These are phyloP conservation scores for Oreocharis arfaki DNA, from an alignment of 2,113 vertebrate genomes.

Conservation along the genomic window DNA sequence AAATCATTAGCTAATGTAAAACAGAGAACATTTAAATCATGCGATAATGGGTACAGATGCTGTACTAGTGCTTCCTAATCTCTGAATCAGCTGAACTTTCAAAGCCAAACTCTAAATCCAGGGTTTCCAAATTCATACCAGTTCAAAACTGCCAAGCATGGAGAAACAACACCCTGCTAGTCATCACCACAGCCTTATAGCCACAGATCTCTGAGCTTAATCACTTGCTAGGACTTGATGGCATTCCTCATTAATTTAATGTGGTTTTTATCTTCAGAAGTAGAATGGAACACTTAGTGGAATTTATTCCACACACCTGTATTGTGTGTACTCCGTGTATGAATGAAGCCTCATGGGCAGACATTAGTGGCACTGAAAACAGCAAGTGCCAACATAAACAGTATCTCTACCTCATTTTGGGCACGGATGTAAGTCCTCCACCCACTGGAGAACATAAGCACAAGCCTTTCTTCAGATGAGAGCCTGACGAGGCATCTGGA, in stretches of 20 bases:
- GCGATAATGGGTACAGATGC: constrained; percentile 16
- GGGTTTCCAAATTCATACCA: background rate
- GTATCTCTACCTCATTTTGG: background rate
- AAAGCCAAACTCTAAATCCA: background rate
- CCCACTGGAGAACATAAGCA: background rate
- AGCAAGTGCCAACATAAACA: background rate
- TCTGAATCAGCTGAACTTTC: constrained; percentile 11
- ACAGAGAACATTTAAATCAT: constrained; percentile 32
- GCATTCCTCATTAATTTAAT: background rate
- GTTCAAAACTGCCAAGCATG: background rate
- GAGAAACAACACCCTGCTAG: background rate
- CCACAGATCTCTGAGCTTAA: background rate
- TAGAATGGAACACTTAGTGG: background rate
- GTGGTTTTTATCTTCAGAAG: background rate
- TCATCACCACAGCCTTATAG: background rate
- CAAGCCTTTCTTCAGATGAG: background rate
- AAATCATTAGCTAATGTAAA: constrained; percentile 54
- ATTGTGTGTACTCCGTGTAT: background rate
- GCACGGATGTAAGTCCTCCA: background rate
- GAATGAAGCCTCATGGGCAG: background rate
- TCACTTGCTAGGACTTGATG: background rate
- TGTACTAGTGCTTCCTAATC: background rate
- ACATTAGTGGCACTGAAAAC: background rate
- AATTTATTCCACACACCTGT: background rate
- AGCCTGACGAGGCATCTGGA: background rate